Evolutionary conservation across 2,797 vertebrate genomes (phyloP).

Genomic region (Calcarius lapponicus): DNA sequence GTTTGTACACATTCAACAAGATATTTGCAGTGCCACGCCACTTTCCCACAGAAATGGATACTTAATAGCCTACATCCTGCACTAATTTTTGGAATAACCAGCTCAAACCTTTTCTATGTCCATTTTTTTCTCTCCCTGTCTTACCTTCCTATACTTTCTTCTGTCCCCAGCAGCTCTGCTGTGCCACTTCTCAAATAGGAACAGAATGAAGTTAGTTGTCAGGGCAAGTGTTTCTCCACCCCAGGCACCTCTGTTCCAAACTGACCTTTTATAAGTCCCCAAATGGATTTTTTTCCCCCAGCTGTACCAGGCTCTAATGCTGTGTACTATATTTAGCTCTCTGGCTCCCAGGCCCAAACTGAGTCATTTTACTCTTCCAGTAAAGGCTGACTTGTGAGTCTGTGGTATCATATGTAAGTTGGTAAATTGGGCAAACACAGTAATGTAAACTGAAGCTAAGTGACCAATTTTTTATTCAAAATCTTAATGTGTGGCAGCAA

Average conservation of each 20-base stretch:
- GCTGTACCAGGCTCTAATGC: background rate
- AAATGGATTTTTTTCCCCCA: background rate
- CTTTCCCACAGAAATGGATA: background rate
- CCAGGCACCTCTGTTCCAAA: background rate
- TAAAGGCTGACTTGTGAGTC: background rate
- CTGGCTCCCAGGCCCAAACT: background rate
- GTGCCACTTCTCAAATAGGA: background rate
- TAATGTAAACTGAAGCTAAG: background rate
- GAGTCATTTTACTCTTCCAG: constrained; percentile 12
- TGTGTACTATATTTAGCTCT: background rate
- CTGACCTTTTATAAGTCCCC: background rate
- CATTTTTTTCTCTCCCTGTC: background rate
- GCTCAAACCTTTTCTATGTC: background rate
- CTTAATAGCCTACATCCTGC: background rate
- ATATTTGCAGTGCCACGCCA: background rate
- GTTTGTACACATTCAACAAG: constrained; percentile 1
- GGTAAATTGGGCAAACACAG: background rate
- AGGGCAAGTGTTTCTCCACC: background rate
- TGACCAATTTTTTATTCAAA: background rate
- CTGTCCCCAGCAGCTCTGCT: background rate
- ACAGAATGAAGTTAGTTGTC: background rate
- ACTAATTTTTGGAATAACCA: background rate
- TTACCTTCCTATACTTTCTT: background rate
- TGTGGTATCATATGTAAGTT: background rate
- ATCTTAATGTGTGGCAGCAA: background rate